Percentiles rank a stretch among this genome's conserved stretches.
phyloP scores from a whole-genome alignment of 2,113 vertebrate species.

The Acanthisitta chloris region DNA sequence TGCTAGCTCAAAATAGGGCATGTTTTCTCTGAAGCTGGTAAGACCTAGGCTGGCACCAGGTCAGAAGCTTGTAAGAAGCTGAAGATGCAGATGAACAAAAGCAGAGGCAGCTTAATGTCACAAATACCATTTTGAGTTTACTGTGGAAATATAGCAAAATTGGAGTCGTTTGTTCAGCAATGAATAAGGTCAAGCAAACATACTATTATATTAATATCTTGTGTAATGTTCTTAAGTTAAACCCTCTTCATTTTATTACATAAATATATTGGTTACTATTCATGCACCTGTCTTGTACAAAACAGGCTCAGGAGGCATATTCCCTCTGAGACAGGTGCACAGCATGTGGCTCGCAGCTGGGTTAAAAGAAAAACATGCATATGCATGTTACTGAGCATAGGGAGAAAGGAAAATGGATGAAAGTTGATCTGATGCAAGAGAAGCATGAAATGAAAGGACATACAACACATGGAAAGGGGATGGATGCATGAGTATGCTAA shows the following conservation, averaged over 20 bases:
- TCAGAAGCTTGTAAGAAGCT: background rate
- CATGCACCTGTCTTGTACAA: background rate
- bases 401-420: constrained; percentile 21
- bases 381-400: background rate
- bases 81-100: background rate
- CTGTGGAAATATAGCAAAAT: background rate
- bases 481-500: background rate
- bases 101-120: background rate
- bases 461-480: background rate
- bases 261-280: background rate
- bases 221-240: background rate
- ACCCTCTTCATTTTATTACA: background rate
- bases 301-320: background rate
- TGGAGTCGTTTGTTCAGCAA: background rate
- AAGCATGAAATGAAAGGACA: constrained; percentile 16
- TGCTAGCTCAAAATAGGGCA: background rate
- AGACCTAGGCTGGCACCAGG: background rate
- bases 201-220: background rate
- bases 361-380: constrained; percentile 4
- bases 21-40: background rate
- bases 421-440: background rate
- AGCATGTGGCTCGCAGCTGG: background rate
- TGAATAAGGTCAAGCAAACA: background rate
- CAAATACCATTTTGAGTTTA: background rate
- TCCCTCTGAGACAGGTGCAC: constrained; percentile 8